These are phyloP conservation scores for Orthonevra nobilis DNA, from an alignment of 2,888 invertebrate species.

Conservation along the genomic window DNA sequence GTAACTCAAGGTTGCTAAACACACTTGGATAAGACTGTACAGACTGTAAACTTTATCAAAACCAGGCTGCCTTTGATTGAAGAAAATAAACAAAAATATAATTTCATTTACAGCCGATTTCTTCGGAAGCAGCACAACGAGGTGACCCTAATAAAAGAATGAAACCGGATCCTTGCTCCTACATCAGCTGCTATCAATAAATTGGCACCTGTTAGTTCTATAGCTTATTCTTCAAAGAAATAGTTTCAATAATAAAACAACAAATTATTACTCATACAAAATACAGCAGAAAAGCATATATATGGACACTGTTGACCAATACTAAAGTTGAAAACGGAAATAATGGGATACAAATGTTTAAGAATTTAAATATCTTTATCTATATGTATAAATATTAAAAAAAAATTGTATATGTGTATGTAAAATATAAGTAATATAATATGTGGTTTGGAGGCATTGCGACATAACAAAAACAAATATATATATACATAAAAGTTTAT, in stretches of 20 bases:
- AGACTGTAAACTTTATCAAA: conserved; percentile 12
- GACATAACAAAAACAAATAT: conserved; percentile 58
- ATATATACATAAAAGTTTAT: conserved; percentile 61
- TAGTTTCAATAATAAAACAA: conserved; percentile 65
- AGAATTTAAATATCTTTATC: conserved; percentile 65
- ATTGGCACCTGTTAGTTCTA: conserved; percentile 58
- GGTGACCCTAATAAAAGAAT: conserved; percentile 84
- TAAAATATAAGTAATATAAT: conserved; percentile 50
- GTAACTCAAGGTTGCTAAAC: background rate
- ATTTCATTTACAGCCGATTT: conserved; percentile 82
- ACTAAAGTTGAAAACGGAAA: conserved; percentile 62
- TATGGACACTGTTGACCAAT: conserved; percentile 62
- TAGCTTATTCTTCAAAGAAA: conserved; percentile 57
- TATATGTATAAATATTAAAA: no score
- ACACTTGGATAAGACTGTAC: conserved; percentile 40
- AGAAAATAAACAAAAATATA: background rate
- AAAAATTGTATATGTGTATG: conserved; percentile 52
- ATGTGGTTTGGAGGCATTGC: conserved; percentile 70
- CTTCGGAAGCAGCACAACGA: conserved; percentile 87
- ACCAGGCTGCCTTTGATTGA: background rate
- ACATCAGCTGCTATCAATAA: conserved; percentile 57
- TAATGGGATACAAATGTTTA: conserved; percentile 63
- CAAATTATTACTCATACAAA: conserved; percentile 72
- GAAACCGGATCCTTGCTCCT: conserved; percentile 51
- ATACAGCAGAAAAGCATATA: conserved; percentile 75